Conservation (phyloP, 1,140 invertebrate species). For the roundworm (Caenorhabditis elegans) region DNA sequence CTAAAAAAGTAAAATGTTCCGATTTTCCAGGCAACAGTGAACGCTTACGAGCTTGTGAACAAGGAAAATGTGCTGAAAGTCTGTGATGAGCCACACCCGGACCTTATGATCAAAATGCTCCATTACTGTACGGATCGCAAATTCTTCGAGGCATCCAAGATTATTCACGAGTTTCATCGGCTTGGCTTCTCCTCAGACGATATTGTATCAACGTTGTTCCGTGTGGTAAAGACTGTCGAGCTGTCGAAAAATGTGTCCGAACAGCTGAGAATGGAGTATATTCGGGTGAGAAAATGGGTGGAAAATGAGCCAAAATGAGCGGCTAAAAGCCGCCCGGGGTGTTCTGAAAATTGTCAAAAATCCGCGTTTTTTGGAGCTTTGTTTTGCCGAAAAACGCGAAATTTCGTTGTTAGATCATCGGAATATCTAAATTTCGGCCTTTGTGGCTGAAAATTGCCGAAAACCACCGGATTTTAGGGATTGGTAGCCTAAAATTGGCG, state of each 20-base stretch:
- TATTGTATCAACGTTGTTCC: constrained; percentile 90
- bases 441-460: no score
- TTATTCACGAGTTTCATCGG: constrained; percentile 42
- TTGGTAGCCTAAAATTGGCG: no score
- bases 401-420: no score
- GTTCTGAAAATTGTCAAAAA: constrained; percentile 1
- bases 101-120: constrained; percentile 88
- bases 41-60: constrained; percentile 88
- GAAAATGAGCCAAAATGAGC: no score
- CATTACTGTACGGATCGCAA: constrained; percentile 74
- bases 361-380: background rate
- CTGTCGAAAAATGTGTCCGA: background rate
- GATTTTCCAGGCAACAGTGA: constrained; percentile 90
- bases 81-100: constrained; percentile 97
- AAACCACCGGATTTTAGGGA: no score
- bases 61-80: constrained; percentile 98
- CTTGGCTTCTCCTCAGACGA: constrained; percentile 93
- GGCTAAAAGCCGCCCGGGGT: no score
- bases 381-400: no score
- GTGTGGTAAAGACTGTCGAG: constrained; percentile 78
- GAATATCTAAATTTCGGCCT: no score
- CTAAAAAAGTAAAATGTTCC: no score
- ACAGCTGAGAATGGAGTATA: constrained; percentile 73
- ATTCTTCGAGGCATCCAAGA: constrained; percentile 37
- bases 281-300: constrained; percentile 78